A percentile compares a stretch with the other conserved stretches of the same genome.
These are phyloP conservation scores for Timandra comae DNA, from an alignment of 2,888 invertebrate species.

Conservation along the genomic window DNA sequence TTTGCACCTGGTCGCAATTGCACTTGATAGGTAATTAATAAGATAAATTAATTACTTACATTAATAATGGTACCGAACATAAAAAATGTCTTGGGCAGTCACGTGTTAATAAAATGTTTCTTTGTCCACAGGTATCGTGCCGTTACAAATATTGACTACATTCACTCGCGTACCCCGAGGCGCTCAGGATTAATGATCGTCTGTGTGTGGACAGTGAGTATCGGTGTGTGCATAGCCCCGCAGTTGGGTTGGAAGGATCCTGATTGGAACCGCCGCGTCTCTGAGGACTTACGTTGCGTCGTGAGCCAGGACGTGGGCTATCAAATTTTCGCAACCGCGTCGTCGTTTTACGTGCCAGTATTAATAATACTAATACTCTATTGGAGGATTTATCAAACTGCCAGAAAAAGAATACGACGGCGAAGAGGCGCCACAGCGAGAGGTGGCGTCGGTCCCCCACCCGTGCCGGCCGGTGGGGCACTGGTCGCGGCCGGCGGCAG, in stretches of 20 bases:
- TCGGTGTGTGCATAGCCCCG: conserved; percentile 91
- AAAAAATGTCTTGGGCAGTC: background rate
- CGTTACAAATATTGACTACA: conserved; percentile 93
- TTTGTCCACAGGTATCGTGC: conserved; percentile 85
- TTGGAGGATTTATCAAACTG: conserved; percentile 93
- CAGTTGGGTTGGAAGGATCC: conserved; percentile 88
- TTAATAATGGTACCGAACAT: background rate
- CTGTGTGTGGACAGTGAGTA: conserved; percentile 89
- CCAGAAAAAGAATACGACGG: conserved; percentile 88
- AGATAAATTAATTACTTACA: background rate
- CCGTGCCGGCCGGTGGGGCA: conserved; percentile 74
- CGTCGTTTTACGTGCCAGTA: conserved; percentile 94
- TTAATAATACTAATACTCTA: conserved; percentile 91
- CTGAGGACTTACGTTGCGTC: conserved; percentile 82
- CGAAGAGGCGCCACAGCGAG: conserved; percentile 78
- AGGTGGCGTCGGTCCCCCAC: conserved; percentile 67
- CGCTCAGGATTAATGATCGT: conserved; percentile 88
- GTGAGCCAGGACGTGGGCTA: conserved; percentile 91
- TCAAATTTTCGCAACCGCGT: conserved; percentile 92
- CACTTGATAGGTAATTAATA: conserved; percentile 83
- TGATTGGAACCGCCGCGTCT: conserved; percentile 72
- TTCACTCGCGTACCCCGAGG: conserved; percentile 86
- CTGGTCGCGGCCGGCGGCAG: conserved; percentile 83
- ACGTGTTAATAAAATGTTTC: conserved; percentile 3
- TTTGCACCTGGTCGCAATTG: conserved; percentile 87